Evolutionary conservation across 2,888 invertebrate species (phyloP), one percentile per base, ranked within the genome.

Genomic region (Dryobotodes eremita): DNA sequence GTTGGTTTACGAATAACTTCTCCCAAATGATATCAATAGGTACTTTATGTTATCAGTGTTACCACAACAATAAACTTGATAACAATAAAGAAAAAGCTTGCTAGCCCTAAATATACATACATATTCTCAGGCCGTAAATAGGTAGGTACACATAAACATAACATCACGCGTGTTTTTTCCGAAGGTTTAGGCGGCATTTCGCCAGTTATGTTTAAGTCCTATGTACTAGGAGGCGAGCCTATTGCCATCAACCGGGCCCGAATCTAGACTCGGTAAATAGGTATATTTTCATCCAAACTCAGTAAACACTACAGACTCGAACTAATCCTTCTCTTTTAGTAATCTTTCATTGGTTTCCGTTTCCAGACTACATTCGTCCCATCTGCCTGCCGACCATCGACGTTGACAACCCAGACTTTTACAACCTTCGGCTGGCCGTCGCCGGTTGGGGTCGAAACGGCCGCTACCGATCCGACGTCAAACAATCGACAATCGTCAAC

Each of bases 381-480:
- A 95, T 97, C 86, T 97, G 96, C 89, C 89, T 97, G 26, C 94
- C 96, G 31, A 89, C 94, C 0, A 90, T 96, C 72, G 92, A 96
- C 89, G 89, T 97, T 36, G 95, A 97, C 86, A 91, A 85, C 31
- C 94, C 95, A 0, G 90, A 93, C 6, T 93, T 94, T 77, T 91
- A 90, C 15, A 94, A 95, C 83, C 83, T 96, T 1, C 94, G 94
- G 1, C 92, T 97, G 23, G 93, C 95, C 0, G 96, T 95, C 26
- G 94, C 94, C 10, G 96, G 96, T 8, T 97, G 96, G 96, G 96
- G 96, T 31, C 93, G 95, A 8, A 94, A 96, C 80, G 95, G 95
- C 0, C 90, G 85, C 55, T 93, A 92, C 86, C 91, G 90, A 26
- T 94, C 95, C 0, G 88, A 95, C 71, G 87, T 96, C 50, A 96